Evolutionary conservation across 2,888 invertebrate genomes (phyloP), one percentile per base, ranked within the genome.

Genomic region (Apamea crenata): DNA sequence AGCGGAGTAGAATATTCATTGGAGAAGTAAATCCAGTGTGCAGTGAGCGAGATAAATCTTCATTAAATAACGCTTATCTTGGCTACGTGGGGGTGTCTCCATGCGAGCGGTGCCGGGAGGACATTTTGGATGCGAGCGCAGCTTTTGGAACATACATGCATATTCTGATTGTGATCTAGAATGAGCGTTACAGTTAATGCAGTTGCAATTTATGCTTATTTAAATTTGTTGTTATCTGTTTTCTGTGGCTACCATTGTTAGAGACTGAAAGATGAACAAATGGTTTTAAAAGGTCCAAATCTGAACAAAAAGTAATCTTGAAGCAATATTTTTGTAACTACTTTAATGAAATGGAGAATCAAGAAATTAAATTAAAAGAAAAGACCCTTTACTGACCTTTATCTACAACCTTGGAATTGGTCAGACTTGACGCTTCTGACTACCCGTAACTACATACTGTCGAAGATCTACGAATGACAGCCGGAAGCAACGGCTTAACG

Each of bases 41-140:
- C 93, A 91, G 87, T 85, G 88, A 82, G 86, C 89, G 77, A 91
- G 92, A 93, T 93, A 93, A 92, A 93, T 93, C 93, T 93, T 93
- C 93, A 93, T 93, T 93, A 93, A 92, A 93, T 92, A 93, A 90
- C 91, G 92, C 91, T 93, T 93, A 93, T 92, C 93, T 92, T 89
- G 88, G 87, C 82, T 87, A 84, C 81, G 83, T 77, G 82, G 84
- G 80, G 80, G 82, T n/a, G 85, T 82, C 36, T 61, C 91, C 82
- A 87, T 84, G 85, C 47, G 76, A 70, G 69, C 70, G 67, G n/a
- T 32, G 47, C 21, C n/a, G 29, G 61, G 29, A 47, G 76, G 74
- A 77, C 69, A 73, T 59, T 83, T 83, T 82, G 65, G 76, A 72
- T 68, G 73, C 66, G 61, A 77, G 75, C 59, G 44, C 77, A 81